Percentiles rank a stretch among this genome's conserved stretches.
These are phyloP conservation scores for Aurelia sp. DNA, from an alignment of 30 jellyfish, hydroid and myxozoan species.

Conservation along the genomic window DNA sequence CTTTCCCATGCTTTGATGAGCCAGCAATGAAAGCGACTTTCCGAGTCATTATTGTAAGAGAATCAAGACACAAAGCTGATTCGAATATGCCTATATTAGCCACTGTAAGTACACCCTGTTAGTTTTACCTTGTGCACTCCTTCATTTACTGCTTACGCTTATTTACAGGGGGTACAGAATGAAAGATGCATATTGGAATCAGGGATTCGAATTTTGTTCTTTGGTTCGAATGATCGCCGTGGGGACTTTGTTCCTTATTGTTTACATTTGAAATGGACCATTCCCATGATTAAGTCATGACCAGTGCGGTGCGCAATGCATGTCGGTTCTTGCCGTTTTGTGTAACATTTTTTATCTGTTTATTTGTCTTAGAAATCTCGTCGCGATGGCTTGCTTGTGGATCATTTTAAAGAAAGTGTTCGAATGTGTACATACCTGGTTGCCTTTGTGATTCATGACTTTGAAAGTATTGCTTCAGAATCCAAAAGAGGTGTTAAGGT, in stretches of 20 bases:
- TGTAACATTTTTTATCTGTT: neutral
- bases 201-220: too few relatives aligned
- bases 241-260: too few relatives aligned
- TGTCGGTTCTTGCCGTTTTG: too few relatives aligned
- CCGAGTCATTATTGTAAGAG: constrained; percentile 71
- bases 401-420: constrained; percentile 87
- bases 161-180: too few relatives aligned
- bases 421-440: constrained; percentile 96
- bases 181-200: too few relatives aligned
- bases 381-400: constrained; percentile 80
- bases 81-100: constrained; percentile 83
- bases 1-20: constrained; percentile 97
- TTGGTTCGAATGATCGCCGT: too few relatives aligned
- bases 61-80: constrained; percentile 59
- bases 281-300: too few relatives aligned
- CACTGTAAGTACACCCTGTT: constrained; percentile 59
- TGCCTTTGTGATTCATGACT: constrained; percentile 94
- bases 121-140: too few relatives aligned
- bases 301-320: too few relatives aligned
- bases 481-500: constrained; percentile 77
- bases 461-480: constrained; percentile 51
- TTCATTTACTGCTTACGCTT: too few relatives aligned
- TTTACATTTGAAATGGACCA: too few relatives aligned
- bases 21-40: constrained; percentile 94
- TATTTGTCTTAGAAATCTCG: constrained; percentile 30